Evolutionary conservation across 2,888 invertebrate genomes (phyloP), one percentile per base, ranked within the genome.

Genomic region (Drosophila mercatorum): DNA sequence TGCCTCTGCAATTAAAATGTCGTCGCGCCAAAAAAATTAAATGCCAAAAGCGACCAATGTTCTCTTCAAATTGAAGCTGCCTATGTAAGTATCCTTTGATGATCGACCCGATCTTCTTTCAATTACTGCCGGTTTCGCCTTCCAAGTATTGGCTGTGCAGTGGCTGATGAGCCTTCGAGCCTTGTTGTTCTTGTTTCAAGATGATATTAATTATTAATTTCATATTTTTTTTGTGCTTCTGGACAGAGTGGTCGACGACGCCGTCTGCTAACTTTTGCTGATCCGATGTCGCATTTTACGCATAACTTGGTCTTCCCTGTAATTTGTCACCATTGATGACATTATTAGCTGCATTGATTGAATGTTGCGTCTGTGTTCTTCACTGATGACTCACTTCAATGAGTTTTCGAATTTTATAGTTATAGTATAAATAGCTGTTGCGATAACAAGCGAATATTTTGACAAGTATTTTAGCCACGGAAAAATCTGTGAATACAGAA

Each of bases 171-270:
- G n/a, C 10, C 34, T 43, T 31, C 34, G 10, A 34, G 34, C 49
- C n/a, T 43, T 72, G 62, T 51, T 66, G 62, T 51, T 66, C 47
- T 36, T 57, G 46, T 38, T 66, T 44, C 28, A 17, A 57, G 56
- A 63, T 63, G 64, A 75, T 80, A 80, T 87, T 80, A 79, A 74
- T 87, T 80, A 86, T 79, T 80, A 78, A 83, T 81, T 76, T 88
- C 72, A 80, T 83, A 81, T 80, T 11, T 88, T 88, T 65, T 64
- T 57, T 51, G 40, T 36, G 46, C 31, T 49, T 41, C 51, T 47
- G 49, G 28, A 11, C 53, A 38, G 14, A 46, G 38, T 10, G 55
- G 40, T 56, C 46, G 44, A 56, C 70, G 61, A 51, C 28, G 28
- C 52, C 51, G 41, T 31, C 53, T 49, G 51, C 40, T 55, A 60